Conservation (phyloP, 2,113 vertebrate genomes). For the Fulica atra region DNA sequence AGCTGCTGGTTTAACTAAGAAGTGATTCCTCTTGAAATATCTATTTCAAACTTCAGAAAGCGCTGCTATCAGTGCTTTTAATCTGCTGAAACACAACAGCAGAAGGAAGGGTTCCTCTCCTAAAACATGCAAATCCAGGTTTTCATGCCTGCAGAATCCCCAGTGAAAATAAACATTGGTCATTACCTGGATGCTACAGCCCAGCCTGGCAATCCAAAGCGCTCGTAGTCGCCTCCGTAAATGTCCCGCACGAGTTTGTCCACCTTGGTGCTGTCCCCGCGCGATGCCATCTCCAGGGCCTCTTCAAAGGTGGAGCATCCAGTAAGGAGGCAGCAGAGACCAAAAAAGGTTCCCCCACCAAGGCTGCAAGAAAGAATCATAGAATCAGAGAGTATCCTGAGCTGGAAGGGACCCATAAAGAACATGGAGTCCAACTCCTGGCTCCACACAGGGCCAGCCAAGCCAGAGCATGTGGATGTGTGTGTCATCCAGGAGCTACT, state of each 20-base stretch:
- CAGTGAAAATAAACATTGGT: background rate
- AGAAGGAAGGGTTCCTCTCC: background rate
- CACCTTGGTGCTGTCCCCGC: conserved; percentile 93
- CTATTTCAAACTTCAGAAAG: background rate
- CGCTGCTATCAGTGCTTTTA: fast-evolving
- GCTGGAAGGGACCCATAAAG: too few relatives aligned
- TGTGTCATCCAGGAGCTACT: too few relatives aligned
- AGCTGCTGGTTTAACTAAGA: background rate
- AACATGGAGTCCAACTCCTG: too few relatives aligned
- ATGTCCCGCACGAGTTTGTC: conserved; percentile 97
- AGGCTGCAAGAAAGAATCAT: conserved; percentile 76
- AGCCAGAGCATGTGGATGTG: too few relatives aligned
- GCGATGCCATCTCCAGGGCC: conserved; percentile 93
- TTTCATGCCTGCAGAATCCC: background rate
- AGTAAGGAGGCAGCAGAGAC: conserved; percentile 94
- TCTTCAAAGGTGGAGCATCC: conserved; percentile 97
- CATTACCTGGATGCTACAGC: conserved; percentile 95
- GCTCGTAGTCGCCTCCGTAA: conserved; percentile 95
- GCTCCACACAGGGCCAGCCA: too few relatives aligned
- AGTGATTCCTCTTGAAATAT: background rate
- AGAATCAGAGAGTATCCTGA: too few relatives aligned
- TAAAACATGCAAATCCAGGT: background rate
- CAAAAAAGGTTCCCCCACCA: conserved; percentile 96
- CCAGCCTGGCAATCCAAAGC: conserved; percentile 95
- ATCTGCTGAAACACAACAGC: background rate